Conservation (phyloP, 2,113 vertebrate species). For the Mobula birostris region DNA sequence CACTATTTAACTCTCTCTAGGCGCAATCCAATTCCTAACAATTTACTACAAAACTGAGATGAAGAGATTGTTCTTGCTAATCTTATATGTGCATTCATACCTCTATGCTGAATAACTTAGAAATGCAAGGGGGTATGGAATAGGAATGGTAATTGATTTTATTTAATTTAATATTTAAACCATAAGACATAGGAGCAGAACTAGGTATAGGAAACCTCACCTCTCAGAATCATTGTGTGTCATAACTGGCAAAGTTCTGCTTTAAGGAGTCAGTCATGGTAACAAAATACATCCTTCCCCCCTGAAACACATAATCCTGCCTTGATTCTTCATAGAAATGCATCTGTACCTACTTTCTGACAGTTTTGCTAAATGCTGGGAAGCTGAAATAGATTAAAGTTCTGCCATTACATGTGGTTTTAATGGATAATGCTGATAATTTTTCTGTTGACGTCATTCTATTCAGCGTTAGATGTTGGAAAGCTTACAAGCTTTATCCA, state of each 20-base stretch:
- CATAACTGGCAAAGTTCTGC: neutral
- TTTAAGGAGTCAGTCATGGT: neutral
- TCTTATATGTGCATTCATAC: neutral
- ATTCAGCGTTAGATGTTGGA: too few species aligned
- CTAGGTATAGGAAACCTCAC: neutral
- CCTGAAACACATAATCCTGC: neutral
- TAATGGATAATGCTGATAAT: too few species aligned
- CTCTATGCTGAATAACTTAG: neutral
- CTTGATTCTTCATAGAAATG: neutral
- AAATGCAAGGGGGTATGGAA: neutral
- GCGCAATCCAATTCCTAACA: too few species aligned
- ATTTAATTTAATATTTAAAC: neutral
- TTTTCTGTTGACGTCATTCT: too few species aligned
- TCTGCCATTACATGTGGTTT: too few species aligned
- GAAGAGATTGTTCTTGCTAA: neutral
- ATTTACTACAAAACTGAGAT: neutral
- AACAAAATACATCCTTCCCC: neutral
- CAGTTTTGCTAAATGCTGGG: neutral
- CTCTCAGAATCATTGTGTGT: neutral
- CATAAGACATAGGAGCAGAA: too few species aligned
- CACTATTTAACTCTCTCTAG: too few species aligned
- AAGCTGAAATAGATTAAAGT: neutral
- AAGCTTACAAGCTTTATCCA: too few species aligned
- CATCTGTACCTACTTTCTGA: neutral
- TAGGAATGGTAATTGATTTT: too few species aligned